phyloP scores from a whole-genome alignment of 2,888 invertebrate species.

The Timema podura region DNA sequence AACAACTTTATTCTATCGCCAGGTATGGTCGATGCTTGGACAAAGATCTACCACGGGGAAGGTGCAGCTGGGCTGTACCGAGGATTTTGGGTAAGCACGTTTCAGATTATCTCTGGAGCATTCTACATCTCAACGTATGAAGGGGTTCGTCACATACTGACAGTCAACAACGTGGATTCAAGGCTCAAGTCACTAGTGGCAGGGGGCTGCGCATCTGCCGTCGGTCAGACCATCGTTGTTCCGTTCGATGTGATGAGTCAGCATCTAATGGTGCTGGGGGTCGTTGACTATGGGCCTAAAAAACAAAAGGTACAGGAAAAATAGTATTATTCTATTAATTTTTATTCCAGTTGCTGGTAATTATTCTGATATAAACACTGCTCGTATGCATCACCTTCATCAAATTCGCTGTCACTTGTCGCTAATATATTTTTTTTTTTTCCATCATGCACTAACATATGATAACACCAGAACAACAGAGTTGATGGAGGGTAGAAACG shows the following conservation, averaged over 20 bases:
- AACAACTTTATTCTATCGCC: constrained; percentile 31
- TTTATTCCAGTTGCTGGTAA: too few relatives aligned
- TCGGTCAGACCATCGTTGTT: constrained; percentile 92
- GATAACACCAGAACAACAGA: too few relatives aligned
- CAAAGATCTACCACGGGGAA: constrained; percentile 79
- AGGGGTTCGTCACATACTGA: constrained; percentile 76
- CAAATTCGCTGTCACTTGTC: too few relatives aligned
- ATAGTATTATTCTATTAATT: too few relatives aligned
- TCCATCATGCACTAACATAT: too few relatives aligned
- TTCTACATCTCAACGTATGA: constrained; percentile 95
- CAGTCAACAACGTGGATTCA: constrained; percentile 60
- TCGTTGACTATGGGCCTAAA: constrained; percentile 40
- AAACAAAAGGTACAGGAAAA: constrained; percentile 20
- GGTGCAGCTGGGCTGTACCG: constrained; percentile 84
- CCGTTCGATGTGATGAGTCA: constrained; percentile 97
- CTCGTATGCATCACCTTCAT: too few relatives aligned
- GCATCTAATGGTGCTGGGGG: constrained; percentile 91
- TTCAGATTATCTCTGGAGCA: constrained; percentile 70
- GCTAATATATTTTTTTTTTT: too few relatives aligned
- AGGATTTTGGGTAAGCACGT: constrained; percentile 93
- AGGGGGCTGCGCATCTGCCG: constrained; percentile 86
- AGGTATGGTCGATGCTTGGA: constrained; percentile 82
- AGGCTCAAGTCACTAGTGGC: constrained; percentile 75
- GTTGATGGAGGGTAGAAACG: too few relatives aligned
- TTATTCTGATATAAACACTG: too few relatives aligned